Conservation (phyloP, 92 coral and sea anemone genomes). For the Heteractis magnifica region DNA sequence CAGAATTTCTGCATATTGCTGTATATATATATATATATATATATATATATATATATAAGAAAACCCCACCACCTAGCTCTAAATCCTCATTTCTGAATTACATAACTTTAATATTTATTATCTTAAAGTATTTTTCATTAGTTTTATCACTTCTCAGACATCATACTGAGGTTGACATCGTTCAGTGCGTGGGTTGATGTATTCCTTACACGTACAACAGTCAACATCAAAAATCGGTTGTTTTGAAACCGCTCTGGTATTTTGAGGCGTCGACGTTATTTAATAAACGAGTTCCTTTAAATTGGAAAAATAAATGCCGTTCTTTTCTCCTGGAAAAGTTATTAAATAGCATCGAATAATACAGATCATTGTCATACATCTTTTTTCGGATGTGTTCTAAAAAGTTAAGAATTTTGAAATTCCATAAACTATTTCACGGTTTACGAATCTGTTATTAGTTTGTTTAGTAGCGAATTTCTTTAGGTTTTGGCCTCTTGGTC, state of each 20-base stretch:
- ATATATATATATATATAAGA: too few species aligned
- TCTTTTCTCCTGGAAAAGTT: not conserved
- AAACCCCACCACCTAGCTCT: too few species aligned
- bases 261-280: not conserved
- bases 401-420: not conserved
- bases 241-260: slow-evolving; percentile 9
- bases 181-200: not conserved
- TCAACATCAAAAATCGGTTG: not conserved
- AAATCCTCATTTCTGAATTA: too few species aligned
- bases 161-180: not conserved
- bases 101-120: too few species aligned
- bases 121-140: too few species aligned
- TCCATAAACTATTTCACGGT: not conserved
- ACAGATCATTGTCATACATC: not conserved
- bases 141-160: not conserved
- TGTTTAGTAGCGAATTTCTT: not conserved
- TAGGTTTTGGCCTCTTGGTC: not conserved
- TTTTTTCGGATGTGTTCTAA: not conserved
- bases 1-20: too few species aligned
- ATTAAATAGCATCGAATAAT: not conserved
- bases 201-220: slow-evolving; percentile 1
- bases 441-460: not conserved
- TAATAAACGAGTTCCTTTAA: slow-evolving; percentile 10
- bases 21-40: too few species aligned
- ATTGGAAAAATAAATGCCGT: not conserved